Base-by-base conservation (phyloP, 2,888 invertebrate species). In the Ectemnius cavifrons region DNA sequence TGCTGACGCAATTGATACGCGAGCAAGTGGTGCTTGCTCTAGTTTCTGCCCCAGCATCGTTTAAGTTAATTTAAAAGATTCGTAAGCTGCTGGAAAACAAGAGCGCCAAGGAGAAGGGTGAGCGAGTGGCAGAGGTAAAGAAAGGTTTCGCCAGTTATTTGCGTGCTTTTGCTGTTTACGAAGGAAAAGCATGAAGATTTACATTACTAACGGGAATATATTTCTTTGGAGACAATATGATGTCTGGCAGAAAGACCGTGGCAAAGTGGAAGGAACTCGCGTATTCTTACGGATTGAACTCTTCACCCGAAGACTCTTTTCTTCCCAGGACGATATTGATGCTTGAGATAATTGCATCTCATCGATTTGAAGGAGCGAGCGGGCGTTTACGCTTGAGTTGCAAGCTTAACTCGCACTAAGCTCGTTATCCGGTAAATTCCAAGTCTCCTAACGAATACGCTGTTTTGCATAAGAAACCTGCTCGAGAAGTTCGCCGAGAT, bases 381-480 rank as follows among this genome's bases (percentile, higher is more conserved):
- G n/a, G 57, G 60, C 37, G 52, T 64, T 75, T 58, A 46, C 47
- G 69, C 65, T 66, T 49, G 60, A 77, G 70, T 27, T 58, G 28
- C 52, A 59, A 72, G 67, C 68, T 76, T 77, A 78, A 81, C 58
- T 57, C n/a, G 67, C 28, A 49, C 58, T 68, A 70, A 76, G 67
- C 61, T 70, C 58, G 71, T 68, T 77, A 64, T 63, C 66, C 66
- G 63, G 69, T 76, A 73, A 37, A 65, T 67, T 70, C 73, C 37
- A 11, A 37, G 68, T 81, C 77, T 73, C 71, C 75, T 77, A 75
- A 75, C 75, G 72, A 73, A 81, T 49, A 37, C 37, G 61, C 23
- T 52, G 52, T 14, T 81, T 79, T 81, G 63, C 63, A 70, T 71
- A 75, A 81, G 73, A 81, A 77, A 63, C 67, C 46, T 52, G 16